These are phyloP conservation scores for Larimichthys crocea DNA, from an alignment of 2,113 vertebrate species.

Conservation along the genomic window DNA sequence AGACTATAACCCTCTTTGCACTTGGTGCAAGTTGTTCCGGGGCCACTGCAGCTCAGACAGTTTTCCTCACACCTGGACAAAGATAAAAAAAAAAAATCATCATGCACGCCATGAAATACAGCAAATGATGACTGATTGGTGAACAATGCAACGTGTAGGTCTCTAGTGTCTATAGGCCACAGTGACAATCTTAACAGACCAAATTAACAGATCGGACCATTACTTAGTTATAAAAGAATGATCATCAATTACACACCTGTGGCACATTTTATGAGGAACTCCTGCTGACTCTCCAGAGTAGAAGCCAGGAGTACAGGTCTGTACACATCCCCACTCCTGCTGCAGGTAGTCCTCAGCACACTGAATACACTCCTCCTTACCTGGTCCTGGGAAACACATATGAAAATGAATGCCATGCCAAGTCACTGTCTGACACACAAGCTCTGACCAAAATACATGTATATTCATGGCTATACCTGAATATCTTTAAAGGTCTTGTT, in stretches of 20 bases:
- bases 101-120: neutral
- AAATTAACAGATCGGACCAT: too few relatives aligned
- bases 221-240: too few relatives aligned
- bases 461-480: neutral
- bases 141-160: too few relatives aligned
- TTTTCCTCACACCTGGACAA: slow-evolving; percentile 88
- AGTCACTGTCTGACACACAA: neutral
- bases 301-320: slow-evolving; percentile 85
- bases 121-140: too few relatives aligned
- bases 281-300: slow-evolving; percentile 84
- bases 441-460: neutral
- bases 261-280: slow-evolving; percentile 88
- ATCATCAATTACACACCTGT: slow-evolving; percentile 79
- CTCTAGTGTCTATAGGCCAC: too few relatives aligned
- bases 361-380: slow-evolving; percentile 86
- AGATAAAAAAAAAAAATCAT: neutral
- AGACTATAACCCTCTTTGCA: slow-evolving; percentile 90
- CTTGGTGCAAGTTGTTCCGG: slow-evolving; percentile 85
- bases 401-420: neutral
- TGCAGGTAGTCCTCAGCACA: slow-evolving; percentile 83
- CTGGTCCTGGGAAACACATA: slow-evolving; percentile 78
- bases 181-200: too few relatives aligned
- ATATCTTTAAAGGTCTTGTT: neutral
- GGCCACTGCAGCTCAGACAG: slow-evolving; percentile 88
- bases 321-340: slow-evolving; percentile 90